Conservation (phyloP, 1,140 invertebrate species). For the Euschistus heros region DNA sequence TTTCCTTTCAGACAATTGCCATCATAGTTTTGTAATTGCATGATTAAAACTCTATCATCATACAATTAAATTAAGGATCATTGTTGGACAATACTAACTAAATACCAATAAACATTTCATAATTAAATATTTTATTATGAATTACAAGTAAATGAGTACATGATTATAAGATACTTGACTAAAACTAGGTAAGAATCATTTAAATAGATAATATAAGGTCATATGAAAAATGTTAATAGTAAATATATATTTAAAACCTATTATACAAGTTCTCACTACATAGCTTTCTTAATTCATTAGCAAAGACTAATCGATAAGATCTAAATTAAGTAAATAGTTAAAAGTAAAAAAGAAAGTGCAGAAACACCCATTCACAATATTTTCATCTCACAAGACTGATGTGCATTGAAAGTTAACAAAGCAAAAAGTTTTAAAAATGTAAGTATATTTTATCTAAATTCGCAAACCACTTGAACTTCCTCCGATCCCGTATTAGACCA, state of each 20-base stretch:
- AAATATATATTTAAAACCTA: conserved; percentile 5
- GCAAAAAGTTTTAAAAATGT: neutral
- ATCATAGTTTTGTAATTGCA: too few species aligned
- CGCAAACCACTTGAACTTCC: conserved; percentile 13
- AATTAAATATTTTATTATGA: too few species aligned
- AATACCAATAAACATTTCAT: too few species aligned
- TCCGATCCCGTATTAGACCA: neutral
- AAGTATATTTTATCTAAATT: neutral
- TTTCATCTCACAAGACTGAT: neutral
- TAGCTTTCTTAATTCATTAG: conserved; percentile 8
- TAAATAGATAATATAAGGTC: conserved; percentile 6
- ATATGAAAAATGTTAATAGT: conserved; percentile 11
- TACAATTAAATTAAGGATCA: too few species aligned
- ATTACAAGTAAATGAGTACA: conserved; percentile 3
- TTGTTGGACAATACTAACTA: too few species aligned
- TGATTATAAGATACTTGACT: neutral
- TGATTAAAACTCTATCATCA: too few species aligned
- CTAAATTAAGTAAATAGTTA: conserved; percentile 1
- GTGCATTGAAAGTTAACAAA: neutral
- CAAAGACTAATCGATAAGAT: neutral
- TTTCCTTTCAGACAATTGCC: too few species aligned
- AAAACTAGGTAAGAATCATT: neutral
- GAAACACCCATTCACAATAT: conserved; percentile 6
- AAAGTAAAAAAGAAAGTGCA: neutral
- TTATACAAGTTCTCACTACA: conserved; percentile 3